phyloP scores from a whole-genome alignment of 2,113 vertebrate genomes.

The Phainopepla nitens region DNA sequence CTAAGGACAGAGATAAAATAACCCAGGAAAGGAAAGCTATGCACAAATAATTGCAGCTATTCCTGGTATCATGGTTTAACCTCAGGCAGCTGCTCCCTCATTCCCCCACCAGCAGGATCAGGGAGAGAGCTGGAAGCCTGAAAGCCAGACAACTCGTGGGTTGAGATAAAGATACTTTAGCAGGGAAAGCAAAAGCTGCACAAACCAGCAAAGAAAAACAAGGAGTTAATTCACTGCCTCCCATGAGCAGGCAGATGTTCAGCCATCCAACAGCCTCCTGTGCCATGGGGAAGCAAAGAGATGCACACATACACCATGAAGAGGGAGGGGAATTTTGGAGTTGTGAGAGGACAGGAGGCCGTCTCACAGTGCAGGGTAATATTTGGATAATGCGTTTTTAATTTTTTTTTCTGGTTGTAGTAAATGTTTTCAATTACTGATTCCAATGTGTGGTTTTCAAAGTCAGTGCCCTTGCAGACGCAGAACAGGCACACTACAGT shows the following conservation, averaged over 20 bases:
- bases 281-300: not conserved
- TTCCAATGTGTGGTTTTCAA: not conserved
- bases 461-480: rapidly evolving
- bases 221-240: not conserved
- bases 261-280: not conserved
- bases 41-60: not conserved
- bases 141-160: not conserved
- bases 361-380: not conserved
- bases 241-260: not conserved
- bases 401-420: not conserved
- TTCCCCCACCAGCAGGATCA: not conserved
- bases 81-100: not conserved
- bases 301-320: not conserved
- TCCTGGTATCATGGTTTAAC: not conserved
- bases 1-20: not conserved
- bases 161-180: not conserved
- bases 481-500: not conserved
- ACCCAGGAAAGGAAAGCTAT: not conserved
- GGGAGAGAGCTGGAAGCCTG: not conserved
- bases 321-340: not conserved
- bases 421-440: not conserved
- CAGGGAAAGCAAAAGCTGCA: not conserved
- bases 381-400: not conserved
- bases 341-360: not conserved
- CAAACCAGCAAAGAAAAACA: not conserved